Evolutionary conservation across 1,140 invertebrate species (phyloP), one percentile per base, ranked within the genome.

Genomic region (Platyscapa corneri): DNA sequence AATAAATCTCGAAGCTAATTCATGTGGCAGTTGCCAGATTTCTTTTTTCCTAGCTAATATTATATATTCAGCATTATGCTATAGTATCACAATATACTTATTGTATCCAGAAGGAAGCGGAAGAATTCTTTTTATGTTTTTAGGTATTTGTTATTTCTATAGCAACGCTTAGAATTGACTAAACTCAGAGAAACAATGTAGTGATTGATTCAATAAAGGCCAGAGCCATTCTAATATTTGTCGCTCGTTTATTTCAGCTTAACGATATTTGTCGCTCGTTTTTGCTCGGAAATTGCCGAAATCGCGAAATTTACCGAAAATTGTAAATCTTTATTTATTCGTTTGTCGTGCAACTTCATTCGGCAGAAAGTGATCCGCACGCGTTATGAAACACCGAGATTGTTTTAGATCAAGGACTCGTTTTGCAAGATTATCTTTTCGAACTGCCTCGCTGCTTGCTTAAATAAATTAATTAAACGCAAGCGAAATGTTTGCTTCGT

Each of bases 91-190:
- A 53, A 72, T 53, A 72, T 82, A 81, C 79, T 46, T 67, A 81
- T 81, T 70, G 64, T 81, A 70, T 81, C 18, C 60, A 67, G 5
- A 39, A 81, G 64, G 79, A 81, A 70, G 78, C 37, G n/a, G 39
- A 80, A 32, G 18, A 67, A 14, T 65, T 65, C 27, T 34, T 53
- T 27, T 23, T 34, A 30, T 34, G 70, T 74, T 67, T 74, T 82
- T 2, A 74, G 46, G n/a, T 7, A 30, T 74, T 82, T 82, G 70
- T 74, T 82, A 82, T 82, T 82, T 82, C 81, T 74, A 60, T 82
- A 53, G 81, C 81, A 74, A 82, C 70, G 81, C 10, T 20, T 34
- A 53, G 46, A 30, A 30, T 32, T 56, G 46, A 34, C 46, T 77
- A 30, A 34, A 49, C 18, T 49, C 49, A 46, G n/a, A 32, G 34